These are phyloP conservation scores for Alosa sapidissima DNA, from an alignment of 2,797 vertebrate species.

Conservation along the genomic window DNA sequence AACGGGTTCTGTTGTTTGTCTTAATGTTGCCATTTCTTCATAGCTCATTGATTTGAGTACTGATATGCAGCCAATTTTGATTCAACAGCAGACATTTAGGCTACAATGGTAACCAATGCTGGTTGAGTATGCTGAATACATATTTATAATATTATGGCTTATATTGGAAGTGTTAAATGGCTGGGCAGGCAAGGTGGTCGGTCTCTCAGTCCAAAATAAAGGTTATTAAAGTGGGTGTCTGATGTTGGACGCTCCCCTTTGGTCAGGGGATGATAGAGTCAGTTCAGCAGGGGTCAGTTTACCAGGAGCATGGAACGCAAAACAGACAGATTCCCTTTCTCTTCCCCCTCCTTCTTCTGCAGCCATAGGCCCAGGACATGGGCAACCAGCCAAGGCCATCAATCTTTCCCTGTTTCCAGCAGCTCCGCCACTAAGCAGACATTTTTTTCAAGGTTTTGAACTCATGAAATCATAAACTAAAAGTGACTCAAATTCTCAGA, in stretches of 20 bases:
- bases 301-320: slow-evolving; percentile 77
- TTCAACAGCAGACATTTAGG: neutral
- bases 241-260: slow-evolving; percentile 68
- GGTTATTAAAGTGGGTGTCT: slow-evolving; percentile 62
- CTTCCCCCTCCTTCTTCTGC: slow-evolving; percentile 78
- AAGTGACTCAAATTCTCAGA: neutral
- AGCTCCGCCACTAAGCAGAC: slow-evolving; percentile 44
- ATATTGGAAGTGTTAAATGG: neutral
- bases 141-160: neutral
- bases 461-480: slow-evolving; percentile 20
- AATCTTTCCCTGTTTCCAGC: slow-evolving; percentile 76
- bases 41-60: neutral
- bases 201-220: neutral
- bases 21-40: neutral
- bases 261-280: slow-evolving; percentile 66
- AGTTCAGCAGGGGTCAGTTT: slow-evolving; percentile 77
- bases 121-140: neutral
- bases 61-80: neutral
- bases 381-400: slow-evolving; percentile 80
- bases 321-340: slow-evolving; percentile 79
- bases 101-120: neutral
- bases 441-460: slow-evolving; percentile 40
- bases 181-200: neutral
- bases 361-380: slow-evolving; percentile 76
- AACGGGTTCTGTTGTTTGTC: neutral